Evolutionary conservation across 2,113 vertebrate genomes (phyloP), one percentile per base, ranked within the genome.

Genomic region (Coptodon bakossiorum): DNA sequence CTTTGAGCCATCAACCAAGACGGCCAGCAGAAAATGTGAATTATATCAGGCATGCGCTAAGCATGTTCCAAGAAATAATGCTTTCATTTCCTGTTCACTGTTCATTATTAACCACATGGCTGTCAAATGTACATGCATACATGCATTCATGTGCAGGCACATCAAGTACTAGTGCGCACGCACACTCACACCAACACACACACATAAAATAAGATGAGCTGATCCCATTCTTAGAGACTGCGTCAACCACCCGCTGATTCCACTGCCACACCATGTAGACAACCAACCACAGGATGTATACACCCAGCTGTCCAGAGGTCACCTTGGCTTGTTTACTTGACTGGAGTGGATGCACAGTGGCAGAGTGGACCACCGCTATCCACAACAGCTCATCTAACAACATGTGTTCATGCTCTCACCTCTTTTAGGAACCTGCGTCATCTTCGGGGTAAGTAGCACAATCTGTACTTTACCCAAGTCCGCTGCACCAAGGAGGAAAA

Each of bases 241-340:
- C 84, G 83, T 95, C 90, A 94, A 93, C 93, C 95, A 90, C 95
- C 94, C 91, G 88, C 93, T 94, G 93, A 88, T 92, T 82, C 61
- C 90, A 87, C 87, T 61, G 38, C 81, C 85, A 89, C 82, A 66
- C 86, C 83, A 89, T 88, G 85, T 80, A 92, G 89, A 93, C 82
- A 92, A 76, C 83, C 83, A 87, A 86, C 88, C 88, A 83, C 91
- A 92, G 92, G 93, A 94, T 92, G 90, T 90, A 85, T 90, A 92
- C 89, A 91, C 90, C 90, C 89, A 93, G 91, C 92, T 90, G 85
- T 94, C 94, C 93, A 93, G 92, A 94, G 95, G 95, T 96, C 95
- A 96, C 94, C 94, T 95, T 95, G 91, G 89, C 82, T 93, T 94
- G 91, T 95, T 95, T 93, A 94, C 89, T 88, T 83, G 83, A 89